A percentile compares a stretch with the other conserved stretches of the same genome.
These are phyloP conservation scores for Nasonia oneida DNA, from an alignment of 2,888 invertebrate genomes.

Conservation along the genomic window DNA sequence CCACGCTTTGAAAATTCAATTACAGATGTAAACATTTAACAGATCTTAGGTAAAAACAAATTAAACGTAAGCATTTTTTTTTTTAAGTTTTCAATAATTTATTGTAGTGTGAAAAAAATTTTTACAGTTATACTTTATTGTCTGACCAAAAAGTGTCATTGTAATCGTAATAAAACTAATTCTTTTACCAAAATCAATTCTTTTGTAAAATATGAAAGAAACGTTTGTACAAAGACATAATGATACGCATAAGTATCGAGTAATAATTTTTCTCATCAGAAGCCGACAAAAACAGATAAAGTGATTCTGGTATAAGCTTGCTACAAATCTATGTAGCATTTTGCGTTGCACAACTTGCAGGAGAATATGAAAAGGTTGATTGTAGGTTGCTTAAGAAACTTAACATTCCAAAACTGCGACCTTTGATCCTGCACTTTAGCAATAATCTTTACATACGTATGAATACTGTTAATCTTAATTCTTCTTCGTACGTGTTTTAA, in stretches of 20 bases:
- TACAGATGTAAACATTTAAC: neutral
- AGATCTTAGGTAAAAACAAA: constrained; percentile 12
- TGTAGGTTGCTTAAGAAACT: constrained; percentile 40
- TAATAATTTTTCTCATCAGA: constrained; percentile 40
- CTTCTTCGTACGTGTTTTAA: constrained; percentile 48
- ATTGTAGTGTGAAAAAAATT: constrained; percentile 30
- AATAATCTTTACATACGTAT: constrained; percentile 42
- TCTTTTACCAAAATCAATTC: constrained; percentile 35
- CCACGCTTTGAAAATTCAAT: constrained; percentile 24
- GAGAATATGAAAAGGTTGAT: constrained; percentile 15
- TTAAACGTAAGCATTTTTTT: constrained; percentile 4
- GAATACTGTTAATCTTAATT: constrained; percentile 43
- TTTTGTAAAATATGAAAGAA: constrained; percentile 55
- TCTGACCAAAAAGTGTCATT: constrained; percentile 15
- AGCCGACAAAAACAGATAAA: constrained; percentile 29
- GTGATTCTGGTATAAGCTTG: neutral
- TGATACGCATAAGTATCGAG: constrained; percentile 31
- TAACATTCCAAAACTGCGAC: constrained; percentile 56
- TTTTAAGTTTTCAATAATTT: constrained; percentile 26
- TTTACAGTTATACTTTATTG: constrained; percentile 33
- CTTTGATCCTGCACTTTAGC: constrained; percentile 43
- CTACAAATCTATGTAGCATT: constrained; percentile 22
- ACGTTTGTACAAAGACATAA: constrained; percentile 57
- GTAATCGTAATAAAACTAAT: constrained; percentile 34
- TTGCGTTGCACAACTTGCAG: constrained; percentile 27